phyloP scores from a whole-genome alignment of 2,888 invertebrate genomes.

The Hyles lineata region DNA sequence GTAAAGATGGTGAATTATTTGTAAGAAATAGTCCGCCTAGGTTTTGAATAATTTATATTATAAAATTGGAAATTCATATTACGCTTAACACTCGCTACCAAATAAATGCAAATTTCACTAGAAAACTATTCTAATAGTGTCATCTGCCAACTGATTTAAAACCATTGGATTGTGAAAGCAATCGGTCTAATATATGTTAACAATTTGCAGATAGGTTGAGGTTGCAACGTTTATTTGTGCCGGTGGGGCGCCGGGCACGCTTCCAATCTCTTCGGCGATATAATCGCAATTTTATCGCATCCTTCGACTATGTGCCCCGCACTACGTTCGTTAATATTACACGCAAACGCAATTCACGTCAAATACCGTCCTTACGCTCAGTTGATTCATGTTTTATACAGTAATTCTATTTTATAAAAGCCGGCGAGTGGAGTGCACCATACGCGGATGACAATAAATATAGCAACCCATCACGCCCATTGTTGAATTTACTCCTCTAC shows the following conservation, averaged over 20 bases:
- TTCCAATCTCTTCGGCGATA: slow-evolving; percentile 63
- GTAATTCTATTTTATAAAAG: slow-evolving; percentile 8
- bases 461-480: too few species aligned
- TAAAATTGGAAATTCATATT: too few species aligned
- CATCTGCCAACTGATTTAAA: not conserved
- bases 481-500: too few species aligned
- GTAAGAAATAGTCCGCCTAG: too few species aligned
- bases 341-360: slow-evolving; percentile 11
- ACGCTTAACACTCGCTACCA: not conserved
- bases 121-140: not conserved
- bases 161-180: slow-evolving; percentile 8
- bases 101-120: not conserved
- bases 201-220: slow-evolving; percentile 39
- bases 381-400: not conserved
- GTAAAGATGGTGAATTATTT: too few species aligned
- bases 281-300: slow-evolving; percentile 64
- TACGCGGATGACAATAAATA: not conserved
- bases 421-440: not conserved
- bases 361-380: not conserved
- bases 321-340: slow-evolving; percentile 10
- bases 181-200: slow-evolving; percentile 16
- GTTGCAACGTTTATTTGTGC: slow-evolving; percentile 35
- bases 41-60: too few species aligned
- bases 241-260: slow-evolving; percentile 57
- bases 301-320: slow-evolving; percentile 43